phyloP scores from a whole-genome alignment of 2,113 vertebrate genomes.

The Mirounga angustirostris region DNA sequence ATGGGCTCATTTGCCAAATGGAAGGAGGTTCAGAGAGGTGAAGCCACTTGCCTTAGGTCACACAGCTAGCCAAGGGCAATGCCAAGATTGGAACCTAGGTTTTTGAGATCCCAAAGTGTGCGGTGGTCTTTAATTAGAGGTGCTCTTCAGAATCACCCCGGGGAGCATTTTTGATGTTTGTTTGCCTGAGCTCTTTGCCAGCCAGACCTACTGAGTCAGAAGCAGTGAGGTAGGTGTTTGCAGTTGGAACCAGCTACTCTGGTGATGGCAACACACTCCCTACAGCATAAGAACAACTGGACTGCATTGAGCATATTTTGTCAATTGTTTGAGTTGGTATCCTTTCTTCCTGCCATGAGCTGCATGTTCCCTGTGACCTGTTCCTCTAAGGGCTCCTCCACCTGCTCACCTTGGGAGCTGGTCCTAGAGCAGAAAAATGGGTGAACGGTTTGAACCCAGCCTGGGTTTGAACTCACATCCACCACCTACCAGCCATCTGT shows the following conservation, averaged over 20 bases:
- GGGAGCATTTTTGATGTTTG: neutral
- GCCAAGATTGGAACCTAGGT: neutral
- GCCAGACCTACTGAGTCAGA: neutral
- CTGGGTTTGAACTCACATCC: no score
- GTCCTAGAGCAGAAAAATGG: neutral
- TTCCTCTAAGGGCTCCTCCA: neutral
- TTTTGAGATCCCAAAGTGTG: neutral
- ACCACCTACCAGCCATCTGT: neutral
- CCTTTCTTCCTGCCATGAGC: neutral
- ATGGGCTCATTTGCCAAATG: neutral
- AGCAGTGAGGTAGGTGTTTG: no score
- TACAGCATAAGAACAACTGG: neutral
- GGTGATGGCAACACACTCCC: neutral
- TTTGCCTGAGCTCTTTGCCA: neutral
- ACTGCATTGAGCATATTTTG: rapidly evolving
- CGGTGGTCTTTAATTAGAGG: neutral
- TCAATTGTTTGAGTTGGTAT: no score
- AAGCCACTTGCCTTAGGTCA: neutral
- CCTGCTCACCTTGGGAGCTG: neutral
- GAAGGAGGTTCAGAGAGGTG: neutral
- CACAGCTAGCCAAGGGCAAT: neutral
- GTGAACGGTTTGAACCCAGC: neutral
- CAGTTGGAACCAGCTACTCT: neutral
- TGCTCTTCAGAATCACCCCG: neutral
- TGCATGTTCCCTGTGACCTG: rapidly evolving